These are phyloP conservation scores for Psittacula echo DNA, from an alignment of 2,797 vertebrate species.

Conservation along the genomic window DNA sequence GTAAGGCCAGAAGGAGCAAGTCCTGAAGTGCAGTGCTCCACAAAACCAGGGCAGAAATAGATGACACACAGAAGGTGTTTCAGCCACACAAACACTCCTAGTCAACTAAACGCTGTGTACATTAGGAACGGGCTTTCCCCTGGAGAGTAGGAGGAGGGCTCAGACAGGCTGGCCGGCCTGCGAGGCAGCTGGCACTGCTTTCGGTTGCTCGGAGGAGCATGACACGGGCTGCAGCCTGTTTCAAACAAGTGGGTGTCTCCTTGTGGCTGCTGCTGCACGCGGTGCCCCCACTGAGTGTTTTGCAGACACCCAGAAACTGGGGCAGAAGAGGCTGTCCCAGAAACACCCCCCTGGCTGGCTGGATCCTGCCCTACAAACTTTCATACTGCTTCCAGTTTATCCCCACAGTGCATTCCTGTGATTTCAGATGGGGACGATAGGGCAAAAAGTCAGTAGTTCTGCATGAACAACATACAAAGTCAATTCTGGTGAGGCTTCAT, in stretches of 20 bases:
- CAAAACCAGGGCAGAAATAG: slow-evolving; percentile 5
- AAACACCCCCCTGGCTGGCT: not conserved
- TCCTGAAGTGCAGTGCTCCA: not conserved
- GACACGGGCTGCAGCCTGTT: not conserved
- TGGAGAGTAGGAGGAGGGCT: slow-evolving; percentile 58
- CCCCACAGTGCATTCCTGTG: not conserved
- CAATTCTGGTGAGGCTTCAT: not conserved
- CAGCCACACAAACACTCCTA: slow-evolving; percentile 56
- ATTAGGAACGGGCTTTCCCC: slow-evolving; percentile 46
- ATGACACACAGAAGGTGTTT: slow-evolving; percentile 36
- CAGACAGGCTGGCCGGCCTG: not conserved
- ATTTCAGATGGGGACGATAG: not conserved
- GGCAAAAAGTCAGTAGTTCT: not conserved
- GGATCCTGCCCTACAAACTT: not conserved
- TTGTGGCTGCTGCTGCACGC: not conserved
- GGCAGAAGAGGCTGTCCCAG: not conserved
- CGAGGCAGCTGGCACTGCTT: slow-evolving; percentile 28
- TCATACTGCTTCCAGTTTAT: not conserved
- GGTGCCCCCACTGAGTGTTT: not conserved
- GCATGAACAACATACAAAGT: not conserved
- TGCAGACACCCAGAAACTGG: not conserved
- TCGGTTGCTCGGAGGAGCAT: not conserved
- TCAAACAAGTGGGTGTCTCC: slow-evolving; percentile 18
- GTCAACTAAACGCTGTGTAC: slow-evolving; percentile 60
- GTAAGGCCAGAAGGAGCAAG: not conserved